Evolutionary conservation across 2,113 vertebrate species (phyloP).

Genomic region (Nothobranchius kuhntae): DNA sequence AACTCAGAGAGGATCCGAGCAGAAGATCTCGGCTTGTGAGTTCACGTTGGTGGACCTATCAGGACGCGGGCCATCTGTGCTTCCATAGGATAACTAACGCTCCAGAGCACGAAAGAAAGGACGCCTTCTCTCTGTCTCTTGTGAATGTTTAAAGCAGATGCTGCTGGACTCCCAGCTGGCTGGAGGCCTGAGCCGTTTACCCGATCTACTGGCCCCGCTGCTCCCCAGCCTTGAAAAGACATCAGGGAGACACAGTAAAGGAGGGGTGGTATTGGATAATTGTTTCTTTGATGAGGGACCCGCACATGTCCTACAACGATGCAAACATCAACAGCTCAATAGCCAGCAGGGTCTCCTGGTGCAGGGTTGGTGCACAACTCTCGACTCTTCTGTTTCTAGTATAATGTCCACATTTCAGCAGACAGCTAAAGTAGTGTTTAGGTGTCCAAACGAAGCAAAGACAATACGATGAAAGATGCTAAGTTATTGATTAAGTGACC

Average conservation of each 20-base stretch:
- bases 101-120: constrained; percentile 64
- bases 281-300: background rate
- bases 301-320: too few relatives aligned
- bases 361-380: too few relatives aligned
- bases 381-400: too few relatives aligned
- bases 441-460: too few relatives aligned
- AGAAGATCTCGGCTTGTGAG: constrained; percentile 21
- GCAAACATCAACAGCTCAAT: too few relatives aligned
- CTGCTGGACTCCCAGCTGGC: constrained; percentile 75
- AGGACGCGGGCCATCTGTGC: constrained; percentile 64
- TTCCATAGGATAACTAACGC: constrained; percentile 65
- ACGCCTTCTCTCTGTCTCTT: constrained; percentile 46
- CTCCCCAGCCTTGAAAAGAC: constrained; percentile 66
- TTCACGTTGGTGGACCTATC: constrained; percentile 55
- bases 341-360: too few relatives aligned
- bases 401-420: too few relatives aligned
- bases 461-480: too few relatives aligned
- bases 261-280: background rate
- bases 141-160: constrained; percentile 75
- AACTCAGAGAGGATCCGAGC: constrained; percentile 26
- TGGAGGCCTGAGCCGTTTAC: constrained; percentile 60
- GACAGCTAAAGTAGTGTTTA: too few relatives aligned
- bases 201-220: constrained; percentile 58
- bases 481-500: too few relatives aligned
- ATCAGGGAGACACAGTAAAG: constrained; percentile 36